phyloP scores from a whole-genome alignment of 1,140 invertebrate species.

The Sitophilus oryzae region DNA sequence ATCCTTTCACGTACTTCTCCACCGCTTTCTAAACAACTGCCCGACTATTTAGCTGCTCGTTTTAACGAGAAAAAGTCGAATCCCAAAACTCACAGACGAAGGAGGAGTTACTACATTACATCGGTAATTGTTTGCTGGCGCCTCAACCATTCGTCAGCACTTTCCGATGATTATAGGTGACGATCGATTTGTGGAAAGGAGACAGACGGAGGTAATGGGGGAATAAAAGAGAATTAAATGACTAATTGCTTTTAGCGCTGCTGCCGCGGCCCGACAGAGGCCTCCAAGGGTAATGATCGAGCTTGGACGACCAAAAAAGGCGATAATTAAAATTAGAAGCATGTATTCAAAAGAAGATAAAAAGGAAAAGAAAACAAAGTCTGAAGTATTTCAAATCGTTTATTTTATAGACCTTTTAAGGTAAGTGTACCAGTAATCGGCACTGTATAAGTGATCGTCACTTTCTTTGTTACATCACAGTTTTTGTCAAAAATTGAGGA shows the following conservation, averaged over 20 bases:
- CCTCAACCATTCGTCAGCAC: constrained; percentile 35
- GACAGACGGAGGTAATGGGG: constrained; percentile 7
- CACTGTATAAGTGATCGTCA: too few species aligned
- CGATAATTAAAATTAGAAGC: too few species aligned
- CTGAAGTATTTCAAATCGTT: too few species aligned
- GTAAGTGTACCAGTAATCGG: too few species aligned
- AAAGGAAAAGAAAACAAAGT: too few species aligned
- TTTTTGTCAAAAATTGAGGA: too few species aligned
- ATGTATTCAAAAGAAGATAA: too few species aligned
- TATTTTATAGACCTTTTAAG: too few species aligned
- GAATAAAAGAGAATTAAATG: constrained; percentile 23
- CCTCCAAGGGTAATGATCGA: constrained; percentile 9
- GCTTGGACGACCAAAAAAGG: too few species aligned
- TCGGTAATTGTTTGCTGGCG: constrained; percentile 37
- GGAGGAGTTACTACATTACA: constrained; percentile 24
- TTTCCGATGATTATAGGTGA: constrained; percentile 41
- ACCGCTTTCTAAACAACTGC: neutral
- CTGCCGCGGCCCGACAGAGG: constrained; percentile 6
- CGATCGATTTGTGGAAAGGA: too few species aligned
- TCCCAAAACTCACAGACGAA: constrained; percentile 22
- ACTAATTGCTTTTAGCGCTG: constrained; percentile 23
- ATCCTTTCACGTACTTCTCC: too few species aligned
- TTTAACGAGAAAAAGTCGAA: constrained; percentile 3
- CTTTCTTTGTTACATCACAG: too few species aligned
- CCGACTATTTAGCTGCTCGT: neutral